Evolutionary conservation across 2,888 invertebrate genomes (phyloP).

Genomic region (Scotopteryx bipunctaria): DNA sequence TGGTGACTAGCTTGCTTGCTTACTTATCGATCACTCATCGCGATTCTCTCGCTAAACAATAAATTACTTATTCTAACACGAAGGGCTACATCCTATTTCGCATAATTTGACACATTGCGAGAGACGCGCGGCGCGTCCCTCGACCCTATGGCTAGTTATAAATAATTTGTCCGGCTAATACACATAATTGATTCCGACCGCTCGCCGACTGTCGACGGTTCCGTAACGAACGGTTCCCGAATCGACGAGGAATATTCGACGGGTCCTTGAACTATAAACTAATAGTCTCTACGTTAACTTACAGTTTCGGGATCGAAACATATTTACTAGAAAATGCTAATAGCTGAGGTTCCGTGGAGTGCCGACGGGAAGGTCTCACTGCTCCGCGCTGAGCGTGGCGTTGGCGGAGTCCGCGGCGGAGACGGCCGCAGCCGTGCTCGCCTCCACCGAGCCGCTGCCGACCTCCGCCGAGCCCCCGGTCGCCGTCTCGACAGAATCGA

Average conservation of each 20-base stretch:
- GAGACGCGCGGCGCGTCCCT: conserved; percentile 46
- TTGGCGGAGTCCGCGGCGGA: neutral
- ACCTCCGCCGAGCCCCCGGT: conserved; percentile 12
- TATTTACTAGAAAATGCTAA: conserved; percentile 76
- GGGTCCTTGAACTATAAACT: conserved; percentile 56
- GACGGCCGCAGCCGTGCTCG: neutral
- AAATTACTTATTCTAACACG: conserved; percentile 76
- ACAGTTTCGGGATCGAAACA: conserved; percentile 78
- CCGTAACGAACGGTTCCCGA: conserved; percentile 40
- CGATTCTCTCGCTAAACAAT: conserved; percentile 76
- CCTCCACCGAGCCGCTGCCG: conserved; percentile 7
- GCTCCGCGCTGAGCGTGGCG: conserved; percentile 41
- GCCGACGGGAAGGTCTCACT: conserved; percentile 42
- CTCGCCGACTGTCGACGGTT: conserved; percentile 54
- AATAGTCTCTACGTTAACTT: conserved; percentile 77
- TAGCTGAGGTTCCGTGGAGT: conserved; percentile 67
- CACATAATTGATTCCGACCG: conserved; percentile 59
- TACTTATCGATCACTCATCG: conserved; percentile 69
- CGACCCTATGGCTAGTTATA: conserved; percentile 59
- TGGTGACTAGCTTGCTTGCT: conserved; percentile 80
- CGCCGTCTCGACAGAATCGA: conserved; percentile 24
- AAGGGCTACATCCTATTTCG: conserved; percentile 57
- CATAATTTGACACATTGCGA: conserved; percentile 66
- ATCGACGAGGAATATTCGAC: conserved; percentile 59
- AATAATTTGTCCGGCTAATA: conserved; percentile 79